Base-by-base conservation (phyloP, 2,797 vertebrate species). In the Decapterus maruadsi region DNA sequence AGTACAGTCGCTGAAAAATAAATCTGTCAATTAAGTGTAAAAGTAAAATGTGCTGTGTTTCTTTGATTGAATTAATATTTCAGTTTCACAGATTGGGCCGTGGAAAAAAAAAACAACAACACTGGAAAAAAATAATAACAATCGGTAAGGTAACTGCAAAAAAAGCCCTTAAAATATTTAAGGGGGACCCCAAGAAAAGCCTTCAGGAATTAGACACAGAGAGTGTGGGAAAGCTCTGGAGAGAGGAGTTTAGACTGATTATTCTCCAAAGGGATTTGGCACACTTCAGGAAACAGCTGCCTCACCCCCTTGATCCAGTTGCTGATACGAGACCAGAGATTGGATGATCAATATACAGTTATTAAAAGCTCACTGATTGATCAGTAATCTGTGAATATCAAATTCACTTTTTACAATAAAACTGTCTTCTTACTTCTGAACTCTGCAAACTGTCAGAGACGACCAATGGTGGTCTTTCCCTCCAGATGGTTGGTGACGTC, bases 401-500 rank as follows among this genome's bases (percentile, higher is more conserved):
- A 20, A 1, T 10, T 11, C 3, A 50, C 48, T 1, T n/a, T n/a
- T n/a, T 3, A 9, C 10, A n/a, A 50, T 20, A 4, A 50, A 10
- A 10, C n/a, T 50, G 40, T 42, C 10, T 10, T 50, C 48, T 8
- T 48, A 40, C 38, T 40, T 40, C 8, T 10, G 11, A 10, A 40
- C 38, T n/a, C 10, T 48, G 19, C 17, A 48, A 5, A 53, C 20
- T 26, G 11, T 66, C 46, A 29, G 0, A 54, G 58, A 19, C 34
- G 58, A 10, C 67, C 75, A 70, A 51, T 63, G 14, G 20, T 6
- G 26, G 29, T 1, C 8, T 77, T 86, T 77, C 74, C 61, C 78
- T 85, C 83, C 88, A 90, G 82, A 87, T 89, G 82, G 75, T 46
- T 55, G 54, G 56, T 82, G 87, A 77, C 11, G 68, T 87, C 64